Percentiles rank a stretch among this genome's conserved stretches.
These are phyloP conservation scores for Virgularia gustaviana DNA, from an alignment of 92 coral and sea anemone genomes.

Conservation along the genomic window DNA sequence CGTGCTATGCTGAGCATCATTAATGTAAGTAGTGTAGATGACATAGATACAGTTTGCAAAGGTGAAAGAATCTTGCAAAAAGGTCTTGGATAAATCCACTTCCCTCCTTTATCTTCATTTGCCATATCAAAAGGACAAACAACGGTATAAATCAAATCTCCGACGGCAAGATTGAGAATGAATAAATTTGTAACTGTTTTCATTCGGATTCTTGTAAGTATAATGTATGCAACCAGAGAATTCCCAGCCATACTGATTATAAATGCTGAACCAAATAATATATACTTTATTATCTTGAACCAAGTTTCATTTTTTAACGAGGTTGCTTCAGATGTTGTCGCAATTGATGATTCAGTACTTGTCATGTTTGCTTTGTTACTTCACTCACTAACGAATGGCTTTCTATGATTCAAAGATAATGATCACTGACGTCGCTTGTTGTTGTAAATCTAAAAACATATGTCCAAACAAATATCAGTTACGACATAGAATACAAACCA, in stretches of 20 bases:
- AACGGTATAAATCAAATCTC: conserved; percentile 68
- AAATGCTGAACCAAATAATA: conserved; percentile 58
- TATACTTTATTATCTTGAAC: conserved; percentile 45
- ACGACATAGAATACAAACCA: too few species aligned
- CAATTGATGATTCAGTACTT: background rate
- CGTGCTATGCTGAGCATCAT: conserved; percentile 61
- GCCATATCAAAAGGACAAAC: conserved; percentile 73
- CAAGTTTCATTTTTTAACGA: conserved; percentile 18
- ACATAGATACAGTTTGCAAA: conserved; percentile 64
- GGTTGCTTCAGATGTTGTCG: background rate
- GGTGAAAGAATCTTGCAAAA: conserved; percentile 68
- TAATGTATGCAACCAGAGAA: conserved; percentile 60
- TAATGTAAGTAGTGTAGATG: conserved; percentile 67
- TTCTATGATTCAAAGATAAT: too few species aligned
- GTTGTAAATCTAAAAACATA: too few species aligned
- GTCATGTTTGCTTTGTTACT: too few species aligned
- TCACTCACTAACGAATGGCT: too few species aligned
- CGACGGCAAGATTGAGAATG: conserved; percentile 68
- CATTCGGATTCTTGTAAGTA: conserved; percentile 63
- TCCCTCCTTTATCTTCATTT: conserved; percentile 58
- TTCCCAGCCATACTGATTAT: conserved; percentile 66
- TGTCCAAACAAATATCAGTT: too few species aligned
- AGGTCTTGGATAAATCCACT: conserved; percentile 66
- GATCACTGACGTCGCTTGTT: too few species aligned
- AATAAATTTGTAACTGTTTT: conserved; percentile 80